phyloP scores from a whole-genome alignment of 2,888 invertebrate genomes.

The Trissonchulus latispiculum region DNA sequence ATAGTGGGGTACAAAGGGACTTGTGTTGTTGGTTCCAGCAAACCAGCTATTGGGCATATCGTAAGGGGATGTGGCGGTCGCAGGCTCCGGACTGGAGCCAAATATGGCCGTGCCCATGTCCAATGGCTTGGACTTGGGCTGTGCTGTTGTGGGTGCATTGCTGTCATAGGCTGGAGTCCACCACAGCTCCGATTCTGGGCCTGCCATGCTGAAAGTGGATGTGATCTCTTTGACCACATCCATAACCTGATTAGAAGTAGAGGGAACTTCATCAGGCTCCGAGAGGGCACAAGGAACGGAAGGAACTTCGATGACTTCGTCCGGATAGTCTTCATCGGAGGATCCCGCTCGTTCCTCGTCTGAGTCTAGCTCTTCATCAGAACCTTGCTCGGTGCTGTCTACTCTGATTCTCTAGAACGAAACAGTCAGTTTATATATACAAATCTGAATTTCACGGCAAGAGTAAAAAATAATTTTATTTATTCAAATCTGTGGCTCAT shows the following conservation, averaged over 20 bases:
- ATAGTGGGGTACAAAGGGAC: background rate
- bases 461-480: too few relatives aligned
- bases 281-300: background rate
- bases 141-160: background rate
- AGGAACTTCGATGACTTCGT: conserved; percentile 21
- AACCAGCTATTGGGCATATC: background rate
- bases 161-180: background rate
- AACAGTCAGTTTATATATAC: too few relatives aligned
- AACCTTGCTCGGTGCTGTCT: too few relatives aligned
- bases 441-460: too few relatives aligned
- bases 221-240: background rate
- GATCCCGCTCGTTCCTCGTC: conserved; percentile 1
- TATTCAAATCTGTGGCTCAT: too few relatives aligned
- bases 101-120: background rate
- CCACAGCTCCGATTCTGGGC: background rate
- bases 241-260: background rate
- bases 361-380: conserved; percentile 18
- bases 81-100: background rate
- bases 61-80: background rate
- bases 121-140: background rate
- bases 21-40: background rate
- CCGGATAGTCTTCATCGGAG: conserved; percentile 26
- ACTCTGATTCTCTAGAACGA: too few relatives aligned
- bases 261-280: background rate
- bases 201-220: background rate